These are phyloP conservation scores for Ceratina japonica DNA, from an alignment of 1,140 invertebrate species.

Conservation along the genomic window DNA sequence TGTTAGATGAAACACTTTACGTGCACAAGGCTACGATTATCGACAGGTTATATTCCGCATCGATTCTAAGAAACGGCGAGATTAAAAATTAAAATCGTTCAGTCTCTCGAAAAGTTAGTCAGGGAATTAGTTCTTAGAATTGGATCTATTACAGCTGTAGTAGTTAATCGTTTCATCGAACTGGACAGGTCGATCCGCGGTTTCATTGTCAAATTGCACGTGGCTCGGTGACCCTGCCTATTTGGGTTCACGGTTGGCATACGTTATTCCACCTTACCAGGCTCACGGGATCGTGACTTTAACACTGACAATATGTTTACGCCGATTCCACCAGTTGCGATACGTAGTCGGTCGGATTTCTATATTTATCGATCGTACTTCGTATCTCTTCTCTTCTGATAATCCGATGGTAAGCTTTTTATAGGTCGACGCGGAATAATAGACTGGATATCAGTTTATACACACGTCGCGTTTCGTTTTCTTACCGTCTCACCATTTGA, in stretches of 20 bases:
- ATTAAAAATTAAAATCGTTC: no score
- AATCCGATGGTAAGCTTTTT: slow-evolving; percentile 47
- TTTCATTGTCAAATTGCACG: background rate
- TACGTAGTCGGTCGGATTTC: slow-evolving; percentile 31
- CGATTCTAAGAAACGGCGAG: no score
- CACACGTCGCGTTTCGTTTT: slow-evolving; percentile 18
- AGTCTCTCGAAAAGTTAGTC: no score
- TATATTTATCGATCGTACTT: slow-evolving; percentile 31
- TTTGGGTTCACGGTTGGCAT: background rate
- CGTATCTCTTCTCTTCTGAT: background rate
- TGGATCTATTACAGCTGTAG: no score
- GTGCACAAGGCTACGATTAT: no score
- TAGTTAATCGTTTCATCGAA: background rate
- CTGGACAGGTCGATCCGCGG: slow-evolving; percentile 16
- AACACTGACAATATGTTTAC: background rate
- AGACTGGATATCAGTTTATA: slow-evolving; percentile 25
- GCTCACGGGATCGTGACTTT: slow-evolving; percentile 7
- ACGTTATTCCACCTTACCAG: slow-evolving; percentile 9
- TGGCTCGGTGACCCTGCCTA: background rate
- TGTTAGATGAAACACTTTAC: no score
- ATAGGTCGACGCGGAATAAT: slow-evolving; percentile 27
- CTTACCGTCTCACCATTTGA: background rate
- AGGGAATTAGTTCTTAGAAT: no score
- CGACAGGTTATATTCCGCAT: no score
- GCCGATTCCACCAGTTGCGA: background rate